Percentiles rank a stretch among this genome's conserved stretches.
Evolutionary conservation across 1,140 invertebrate genomes (phyloP).

Genomic region (Drosophila guanche): DNA sequence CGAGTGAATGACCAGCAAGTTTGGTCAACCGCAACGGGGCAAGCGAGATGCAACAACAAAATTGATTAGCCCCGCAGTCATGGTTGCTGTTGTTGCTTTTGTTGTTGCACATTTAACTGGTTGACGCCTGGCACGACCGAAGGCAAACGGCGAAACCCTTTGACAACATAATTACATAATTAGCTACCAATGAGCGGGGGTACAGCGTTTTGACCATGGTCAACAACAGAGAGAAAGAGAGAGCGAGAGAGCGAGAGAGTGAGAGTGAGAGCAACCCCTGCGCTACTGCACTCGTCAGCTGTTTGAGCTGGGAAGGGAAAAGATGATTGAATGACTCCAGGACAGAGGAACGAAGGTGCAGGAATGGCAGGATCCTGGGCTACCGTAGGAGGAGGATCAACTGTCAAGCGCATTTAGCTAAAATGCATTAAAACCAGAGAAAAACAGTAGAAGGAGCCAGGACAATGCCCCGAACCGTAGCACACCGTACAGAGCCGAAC

Average conservation of each 20-base stretch:
- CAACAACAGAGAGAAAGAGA: no score
- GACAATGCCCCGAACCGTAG: slow-evolving; percentile 31
- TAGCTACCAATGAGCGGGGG: slow-evolving; percentile 51
- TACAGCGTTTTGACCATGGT: no score
- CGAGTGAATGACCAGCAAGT: slow-evolving; percentile 59
- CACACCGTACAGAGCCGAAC: slow-evolving; percentile 4
- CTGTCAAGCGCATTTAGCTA: slow-evolving; percentile 75
- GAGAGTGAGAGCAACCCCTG: no score
- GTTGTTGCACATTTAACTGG: slow-evolving; percentile 49
- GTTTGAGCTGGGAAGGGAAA: slow-evolving; percentile 6
- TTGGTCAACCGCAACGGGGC: slow-evolving; percentile 74
- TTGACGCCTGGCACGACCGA: slow-evolving; percentile 53
- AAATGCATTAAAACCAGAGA: slow-evolving; percentile 69
- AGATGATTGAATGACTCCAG: slow-evolving; percentile 44
- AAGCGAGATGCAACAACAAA: slow-evolving; percentile 31
- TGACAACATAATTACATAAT: slow-evolving; percentile 80
- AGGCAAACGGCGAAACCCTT: slow-evolving; percentile 38
- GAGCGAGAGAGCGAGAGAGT: not conserved
- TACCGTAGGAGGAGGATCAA: slow-evolving; percentile 58
- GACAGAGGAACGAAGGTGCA: not conserved
- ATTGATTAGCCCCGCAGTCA: slow-evolving; percentile 63
- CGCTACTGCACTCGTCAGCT: slow-evolving; percentile 11
- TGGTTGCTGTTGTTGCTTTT: slow-evolving; percentile 14
- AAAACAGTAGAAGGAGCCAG: slow-evolving; percentile 24
- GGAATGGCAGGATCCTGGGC: slow-evolving; percentile 3